Evolutionary conservation across 2,888 invertebrate genomes (phyloP).

Genomic region (Agonopterix heracliana): DNA sequence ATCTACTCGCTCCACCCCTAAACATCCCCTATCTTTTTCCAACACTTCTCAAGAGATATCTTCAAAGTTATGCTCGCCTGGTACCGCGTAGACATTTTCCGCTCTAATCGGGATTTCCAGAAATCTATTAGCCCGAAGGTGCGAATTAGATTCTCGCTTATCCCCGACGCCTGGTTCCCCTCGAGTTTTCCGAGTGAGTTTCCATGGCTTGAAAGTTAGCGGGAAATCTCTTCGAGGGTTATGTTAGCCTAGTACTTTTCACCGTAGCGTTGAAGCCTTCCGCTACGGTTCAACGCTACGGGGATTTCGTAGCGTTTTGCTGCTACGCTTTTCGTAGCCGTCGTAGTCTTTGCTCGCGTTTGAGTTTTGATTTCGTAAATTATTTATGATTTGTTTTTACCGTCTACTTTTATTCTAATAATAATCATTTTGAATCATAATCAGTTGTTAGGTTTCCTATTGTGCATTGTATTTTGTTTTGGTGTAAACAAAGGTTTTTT

Average conservation of each 20-base stretch:
- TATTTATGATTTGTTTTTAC: no score
- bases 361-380: no score
- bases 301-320: background rate
- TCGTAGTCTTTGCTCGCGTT: background rate
- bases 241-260: conserved; percentile 47
- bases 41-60: conserved; percentile 23
- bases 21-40: conserved; percentile 37
- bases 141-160: conserved; percentile 57
- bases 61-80: conserved; percentile 39
- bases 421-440: no score
- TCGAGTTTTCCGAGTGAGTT: conserved; percentile 22
- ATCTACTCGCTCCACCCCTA: conserved; percentile 37
- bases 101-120: conserved; percentile 74
- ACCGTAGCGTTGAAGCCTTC: conserved; percentile 36
- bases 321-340: background rate
- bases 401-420: no score
- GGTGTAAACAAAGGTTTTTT: no score
- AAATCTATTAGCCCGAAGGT: conserved; percentile 51
- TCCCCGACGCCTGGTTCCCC: conserved; percentile 21
- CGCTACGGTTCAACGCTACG: conserved; percentile 21
- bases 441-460: no score
- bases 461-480: no score
- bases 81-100: conserved; percentile 72
- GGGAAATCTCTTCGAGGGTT: conserved; percentile 10
- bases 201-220: conserved; percentile 10